Conservation (phyloP, 2,113 vertebrate species). For the Colistium nudipinnis region DNA sequence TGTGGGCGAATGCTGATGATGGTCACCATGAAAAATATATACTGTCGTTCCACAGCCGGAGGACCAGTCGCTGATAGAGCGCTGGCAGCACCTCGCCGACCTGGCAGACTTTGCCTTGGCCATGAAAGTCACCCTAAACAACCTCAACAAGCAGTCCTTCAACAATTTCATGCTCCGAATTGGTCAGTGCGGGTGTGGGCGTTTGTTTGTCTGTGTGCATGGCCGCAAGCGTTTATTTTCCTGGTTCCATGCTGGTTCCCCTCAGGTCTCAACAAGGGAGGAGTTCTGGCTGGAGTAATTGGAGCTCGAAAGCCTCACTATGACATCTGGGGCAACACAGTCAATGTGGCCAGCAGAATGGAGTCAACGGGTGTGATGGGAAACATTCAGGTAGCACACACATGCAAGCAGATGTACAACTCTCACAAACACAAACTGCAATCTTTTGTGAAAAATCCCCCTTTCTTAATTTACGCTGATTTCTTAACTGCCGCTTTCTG, state of each 20-base stretch:
- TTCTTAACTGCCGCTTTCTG: neutral
- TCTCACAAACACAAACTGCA: neutral
- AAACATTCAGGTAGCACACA: conserved; percentile 89
- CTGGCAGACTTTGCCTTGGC: conserved; percentile 94
- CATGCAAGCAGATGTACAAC: neutral
- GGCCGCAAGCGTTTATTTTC: neutral
- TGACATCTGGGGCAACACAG: conserved; percentile 98
- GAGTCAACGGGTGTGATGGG: conserved; percentile 97
- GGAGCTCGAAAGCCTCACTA: conserved; percentile 97
- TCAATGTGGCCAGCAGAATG: conserved; percentile 98
- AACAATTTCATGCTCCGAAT: conserved; percentile 99
- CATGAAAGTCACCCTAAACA: conserved; percentile 94
- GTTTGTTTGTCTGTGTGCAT: neutral
- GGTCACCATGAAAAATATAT: conserved; percentile 15
- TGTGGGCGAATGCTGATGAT: too few species aligned
- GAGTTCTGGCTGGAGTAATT: conserved; percentile 92
- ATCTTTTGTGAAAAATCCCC: too few species aligned
- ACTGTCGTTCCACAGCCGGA: conserved; percentile 75
- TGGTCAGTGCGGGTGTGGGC: conserved; percentile 79
- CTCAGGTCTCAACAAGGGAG: conserved; percentile 94
- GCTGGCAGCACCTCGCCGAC: conserved; percentile 94
- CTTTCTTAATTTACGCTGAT: neutral
- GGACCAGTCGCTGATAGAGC: conserved; percentile 84
- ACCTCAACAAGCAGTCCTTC: conserved; percentile 98
- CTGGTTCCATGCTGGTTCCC: conserved; percentile 13